These are phyloP conservation scores for Phrynocephalus vlangalii DNA, from an alignment of 2,797 vertebrate genomes.

Conservation along the genomic window DNA sequence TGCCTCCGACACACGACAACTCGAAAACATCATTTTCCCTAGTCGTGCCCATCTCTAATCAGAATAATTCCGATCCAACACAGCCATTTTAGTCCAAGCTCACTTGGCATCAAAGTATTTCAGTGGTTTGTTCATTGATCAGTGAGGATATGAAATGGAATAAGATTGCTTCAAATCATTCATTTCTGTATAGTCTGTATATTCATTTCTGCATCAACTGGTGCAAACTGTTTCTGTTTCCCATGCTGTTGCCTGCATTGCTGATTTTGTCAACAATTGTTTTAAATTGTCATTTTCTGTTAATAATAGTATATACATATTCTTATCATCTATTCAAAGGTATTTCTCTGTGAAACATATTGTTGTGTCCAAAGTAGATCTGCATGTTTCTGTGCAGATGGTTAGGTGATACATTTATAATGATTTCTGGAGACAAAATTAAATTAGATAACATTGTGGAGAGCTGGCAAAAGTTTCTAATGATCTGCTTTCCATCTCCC, in stretches of 20 bases:
- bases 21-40: too few relatives aligned
- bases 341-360: conserved; percentile 6
- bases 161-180: too few relatives aligned
- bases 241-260: background rate
- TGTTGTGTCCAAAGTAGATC: conserved; percentile 11
- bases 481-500: background rate
- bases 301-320: background rate
- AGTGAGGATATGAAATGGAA: too few relatives aligned
- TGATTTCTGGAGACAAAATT: conserved; percentile 18
- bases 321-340: background rate
- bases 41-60: too few relatives aligned
- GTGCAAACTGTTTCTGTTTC: background rate
- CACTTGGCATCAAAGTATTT: too few relatives aligned
- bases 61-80: too few relatives aligned
- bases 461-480: conserved; percentile 36
- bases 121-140: too few relatives aligned
- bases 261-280: background rate
- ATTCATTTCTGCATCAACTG: background rate
- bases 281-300: background rate
- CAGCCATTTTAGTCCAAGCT: too few relatives aligned
- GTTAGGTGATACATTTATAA: background rate
- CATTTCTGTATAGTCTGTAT: too few relatives aligned
- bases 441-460: conserved; percentile 25
- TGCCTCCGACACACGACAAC: too few relatives aligned
- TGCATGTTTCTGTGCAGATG: conserved; percentile 3